Evolutionary conservation across 2,113 vertebrate species (phyloP), one percentile per base, ranked within the genome.

Genomic region (Eurystomus gularis): DNA sequence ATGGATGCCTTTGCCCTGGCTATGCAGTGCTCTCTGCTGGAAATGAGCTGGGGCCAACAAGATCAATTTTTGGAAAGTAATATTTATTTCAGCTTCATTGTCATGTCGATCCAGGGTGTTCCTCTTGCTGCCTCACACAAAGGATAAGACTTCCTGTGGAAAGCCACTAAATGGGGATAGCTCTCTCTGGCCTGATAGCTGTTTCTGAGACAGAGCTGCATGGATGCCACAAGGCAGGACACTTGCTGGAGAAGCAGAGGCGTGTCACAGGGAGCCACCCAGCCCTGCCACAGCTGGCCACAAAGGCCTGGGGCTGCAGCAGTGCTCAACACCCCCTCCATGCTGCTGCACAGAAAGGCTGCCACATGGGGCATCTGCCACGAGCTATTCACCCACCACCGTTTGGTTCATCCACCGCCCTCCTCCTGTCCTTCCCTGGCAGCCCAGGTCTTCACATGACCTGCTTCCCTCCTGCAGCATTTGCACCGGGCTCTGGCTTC

Each of bases 51-150:
- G 48, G 48, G 60, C 13, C 46, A 79, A 42, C 58, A 91, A 89
- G 73, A 92, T 95, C 29, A 73, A 58, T 94, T 97, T 95, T 76
- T 94, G 58, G 60, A 95, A 97, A 77, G 62, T 40, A 83, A n/a
- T 94, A 44, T 64, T 89, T 85, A 86, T 94, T 97, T 96, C 83
- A 92, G 23, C 70, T 13, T 6, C 60, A 58, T 5, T 86, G 66
- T 88, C 49, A 57, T 40, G 17, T 54, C 62, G 66, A 91, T 58
- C 23, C 52, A 78, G 51, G 11, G 8, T 15, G 13, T 61, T 79
- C 24, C 31, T 55, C 58, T 51, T 78, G 44, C 55, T 86, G 24
- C 40, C 11, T 15, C 1, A 0, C 49, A 60, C 7, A 33, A 85
- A 52, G 14, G 12, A 8, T 29, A 19, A 77, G 35, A 26, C 17